phyloP scores from a whole-genome alignment of 2,888 invertebrate genomes.

The Conistra vaccinii region DNA sequence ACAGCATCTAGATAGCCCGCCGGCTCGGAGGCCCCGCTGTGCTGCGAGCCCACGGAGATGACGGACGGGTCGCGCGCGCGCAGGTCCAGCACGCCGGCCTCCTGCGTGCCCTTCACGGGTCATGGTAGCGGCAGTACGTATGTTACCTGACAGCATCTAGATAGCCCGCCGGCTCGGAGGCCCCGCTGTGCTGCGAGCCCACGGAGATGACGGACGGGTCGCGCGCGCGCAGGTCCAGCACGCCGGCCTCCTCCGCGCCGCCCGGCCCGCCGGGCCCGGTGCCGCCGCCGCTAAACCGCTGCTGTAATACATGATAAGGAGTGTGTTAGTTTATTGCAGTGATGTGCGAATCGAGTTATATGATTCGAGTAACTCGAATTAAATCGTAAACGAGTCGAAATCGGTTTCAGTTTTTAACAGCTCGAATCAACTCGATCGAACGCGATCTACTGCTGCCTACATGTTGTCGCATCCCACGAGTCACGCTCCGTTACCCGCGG shows the following conservation, averaged over 20 bases:
- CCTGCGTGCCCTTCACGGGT: conserved; percentile 65
- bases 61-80: conserved; percentile 89
- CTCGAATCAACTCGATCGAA: too few species aligned
- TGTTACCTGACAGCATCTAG: conserved; percentile 85
- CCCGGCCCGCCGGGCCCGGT: conserved; percentile 32
- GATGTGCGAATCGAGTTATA: too few species aligned
- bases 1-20: conserved; percentile 88
- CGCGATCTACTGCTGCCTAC: too few species aligned
- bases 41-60: conserved; percentile 89
- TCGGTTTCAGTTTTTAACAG: too few species aligned
- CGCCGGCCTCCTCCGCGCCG: conserved; percentile 80
- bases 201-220: conserved; percentile 89
- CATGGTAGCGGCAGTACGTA: not conserved
- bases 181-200: conserved; percentile 88
- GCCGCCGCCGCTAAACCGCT: conserved; percentile 61
- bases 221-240: conserved; percentile 90
- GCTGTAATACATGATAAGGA: conserved; percentile 66
- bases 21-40: conserved; percentile 87
- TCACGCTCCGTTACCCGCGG: too few species aligned
- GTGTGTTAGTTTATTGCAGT: not conserved
- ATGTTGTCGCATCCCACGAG: too few species aligned
- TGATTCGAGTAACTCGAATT: too few species aligned
- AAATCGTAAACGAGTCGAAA: too few species aligned
- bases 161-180: conserved; percentile 87
- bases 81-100: conserved; percentile 90